Conservation (phyloP, 1,140 invertebrate genomes). For the Brachionus plicatilis region DNA sequence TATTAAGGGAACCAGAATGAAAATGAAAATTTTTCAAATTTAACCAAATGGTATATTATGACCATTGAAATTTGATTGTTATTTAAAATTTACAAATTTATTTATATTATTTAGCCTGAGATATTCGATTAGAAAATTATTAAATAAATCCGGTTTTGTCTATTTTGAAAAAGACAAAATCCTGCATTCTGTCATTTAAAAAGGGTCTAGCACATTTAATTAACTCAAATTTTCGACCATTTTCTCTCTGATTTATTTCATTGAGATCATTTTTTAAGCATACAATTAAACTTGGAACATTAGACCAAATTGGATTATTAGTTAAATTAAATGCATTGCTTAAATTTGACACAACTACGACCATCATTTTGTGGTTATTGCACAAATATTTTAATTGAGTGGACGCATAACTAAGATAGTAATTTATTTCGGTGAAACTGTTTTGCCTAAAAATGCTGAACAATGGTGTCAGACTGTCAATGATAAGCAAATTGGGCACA, state of each 20-base stretch:
- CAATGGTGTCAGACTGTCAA: neutral
- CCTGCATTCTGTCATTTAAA: neutral
- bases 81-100: neutral
- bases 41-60: neutral
- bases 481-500: neutral
- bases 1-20: neutral
- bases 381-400: neutral
- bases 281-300: neutral
- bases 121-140: neutral
- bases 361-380: neutral
- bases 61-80: neutral
- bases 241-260: neutral
- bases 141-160: neutral
- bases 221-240: neutral
- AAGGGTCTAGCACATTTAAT: neutral
- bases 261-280: neutral
- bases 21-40: neutral
- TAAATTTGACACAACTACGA: neutral
- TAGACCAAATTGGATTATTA: constrained; percentile 11
- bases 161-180: neutral
- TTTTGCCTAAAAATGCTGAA: neutral
- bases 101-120: neutral
- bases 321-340: neutral
- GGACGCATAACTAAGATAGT: neutral
- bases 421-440: neutral